Percentiles rank a stretch among this genome's conserved stretches.
Conservation (phyloP, 2,888 invertebrate species). For the Hypomecis atomaria region DNA sequence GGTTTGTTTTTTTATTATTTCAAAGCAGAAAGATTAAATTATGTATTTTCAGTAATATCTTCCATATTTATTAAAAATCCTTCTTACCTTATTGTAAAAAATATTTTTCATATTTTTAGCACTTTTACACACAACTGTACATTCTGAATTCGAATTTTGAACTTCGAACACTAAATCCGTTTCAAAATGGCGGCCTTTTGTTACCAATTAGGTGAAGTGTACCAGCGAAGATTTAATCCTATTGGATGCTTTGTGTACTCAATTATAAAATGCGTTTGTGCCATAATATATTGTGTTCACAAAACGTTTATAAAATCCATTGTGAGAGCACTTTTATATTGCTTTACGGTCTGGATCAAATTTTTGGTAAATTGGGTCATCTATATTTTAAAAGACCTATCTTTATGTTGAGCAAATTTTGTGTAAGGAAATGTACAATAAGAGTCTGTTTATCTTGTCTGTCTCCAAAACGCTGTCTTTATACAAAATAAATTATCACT, state of each 20-base stretch:
- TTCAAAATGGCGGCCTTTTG: slow-evolving; percentile 65
- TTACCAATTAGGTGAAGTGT: slow-evolving; percentile 69
- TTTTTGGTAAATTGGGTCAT: slow-evolving; percentile 41
- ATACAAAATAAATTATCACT: no score
- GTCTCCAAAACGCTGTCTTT: no score
- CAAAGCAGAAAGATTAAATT: no score
- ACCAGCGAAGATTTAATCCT: slow-evolving; percentile 64
- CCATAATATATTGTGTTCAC: slow-evolving; percentile 56
- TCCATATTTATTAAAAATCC: no score
- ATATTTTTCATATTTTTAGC: slow-evolving; percentile 11
- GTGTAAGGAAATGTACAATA: no score
- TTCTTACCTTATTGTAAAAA: no score
- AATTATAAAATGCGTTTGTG: slow-evolving; percentile 55
- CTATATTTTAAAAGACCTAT: slow-evolving; percentile 4
- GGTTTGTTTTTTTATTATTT: no score
- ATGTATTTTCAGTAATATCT: slow-evolving; percentile 1
- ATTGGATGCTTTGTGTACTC: slow-evolving; percentile 57
- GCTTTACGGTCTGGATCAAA: slow-evolving; percentile 34
- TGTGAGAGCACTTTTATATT: slow-evolving; percentile 42
- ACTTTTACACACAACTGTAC: slow-evolving; percentile 38
- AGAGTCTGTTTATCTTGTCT: no score
- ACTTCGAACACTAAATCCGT: slow-evolving; percentile 55
- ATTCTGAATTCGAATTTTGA: slow-evolving; percentile 54
- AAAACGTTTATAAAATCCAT: slow-evolving; percentile 48
- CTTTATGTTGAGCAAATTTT: no score